Conservation (phyloP, 2,113 vertebrate genomes). For the Merops nubicus region DNA sequence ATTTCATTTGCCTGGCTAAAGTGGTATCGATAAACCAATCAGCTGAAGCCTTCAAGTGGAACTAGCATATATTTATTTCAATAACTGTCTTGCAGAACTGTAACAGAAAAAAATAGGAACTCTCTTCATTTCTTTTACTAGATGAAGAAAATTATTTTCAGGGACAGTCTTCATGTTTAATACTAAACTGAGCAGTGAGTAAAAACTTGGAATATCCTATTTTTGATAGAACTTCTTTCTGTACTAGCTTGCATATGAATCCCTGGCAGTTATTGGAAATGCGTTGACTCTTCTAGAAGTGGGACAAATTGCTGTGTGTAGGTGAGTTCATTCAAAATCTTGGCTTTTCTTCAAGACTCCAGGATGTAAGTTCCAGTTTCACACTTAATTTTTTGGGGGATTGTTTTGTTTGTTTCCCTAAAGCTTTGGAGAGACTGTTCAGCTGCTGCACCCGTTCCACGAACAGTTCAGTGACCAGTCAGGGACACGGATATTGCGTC, state of each 20-base stretch:
- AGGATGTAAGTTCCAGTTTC: not conserved
- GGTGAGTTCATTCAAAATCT: conserved; percentile 76
- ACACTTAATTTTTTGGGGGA: not conserved
- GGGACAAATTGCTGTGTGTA: conserved; percentile 96
- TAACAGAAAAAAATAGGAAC: not conserved
- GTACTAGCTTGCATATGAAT: conserved; percentile 93
- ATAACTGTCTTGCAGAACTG: not conserved
- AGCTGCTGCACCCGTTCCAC: conserved; percentile 93
- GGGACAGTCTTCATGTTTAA: not conserved
- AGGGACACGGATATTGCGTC: conserved; percentile 87
- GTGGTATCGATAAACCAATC: not conserved
- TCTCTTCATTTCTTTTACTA: not conserved
- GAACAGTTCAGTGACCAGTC: conserved; percentile 93
- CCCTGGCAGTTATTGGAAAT: conserved; percentile 93
- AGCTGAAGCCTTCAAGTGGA: not conserved
- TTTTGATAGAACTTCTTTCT: not conserved
- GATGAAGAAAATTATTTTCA: not conserved
- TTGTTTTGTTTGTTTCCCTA: not conserved
- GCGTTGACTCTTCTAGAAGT: conserved; percentile 94
- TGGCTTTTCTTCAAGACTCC: not conserved
- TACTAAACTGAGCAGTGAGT: not conserved
- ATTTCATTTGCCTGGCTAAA: not conserved
- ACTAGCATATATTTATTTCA: not conserved
- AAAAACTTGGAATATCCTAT: not conserved
- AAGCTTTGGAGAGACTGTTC: conserved; percentile 94